Percentiles rank a stretch among this genome's conserved stretches.
Conservation (phyloP, 1,140 invertebrate species). For the Trichonephila clavata region DNA sequence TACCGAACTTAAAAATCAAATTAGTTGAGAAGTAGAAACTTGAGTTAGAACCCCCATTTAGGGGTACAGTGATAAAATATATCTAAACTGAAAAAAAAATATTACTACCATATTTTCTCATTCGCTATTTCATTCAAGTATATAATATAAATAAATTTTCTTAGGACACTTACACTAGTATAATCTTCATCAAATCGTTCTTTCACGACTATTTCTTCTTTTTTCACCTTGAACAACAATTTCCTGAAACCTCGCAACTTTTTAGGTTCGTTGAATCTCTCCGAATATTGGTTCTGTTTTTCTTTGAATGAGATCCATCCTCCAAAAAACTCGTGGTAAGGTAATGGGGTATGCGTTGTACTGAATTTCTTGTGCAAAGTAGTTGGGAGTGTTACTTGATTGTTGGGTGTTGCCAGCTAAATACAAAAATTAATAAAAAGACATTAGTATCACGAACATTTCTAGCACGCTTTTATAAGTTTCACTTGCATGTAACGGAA, state of each 20-base stretch:
- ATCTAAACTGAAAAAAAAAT: background rate
- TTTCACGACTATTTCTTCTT: conserved; percentile 14
- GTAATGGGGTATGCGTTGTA: background rate
- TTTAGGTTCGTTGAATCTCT: background rate
- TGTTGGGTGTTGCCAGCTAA: background rate
- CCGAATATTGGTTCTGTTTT: background rate
- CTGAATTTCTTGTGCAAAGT: background rate
- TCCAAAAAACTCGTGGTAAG: conserved; percentile 16
- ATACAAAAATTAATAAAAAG: background rate
- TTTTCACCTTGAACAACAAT: background rate
- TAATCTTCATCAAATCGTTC: conserved; percentile 50
- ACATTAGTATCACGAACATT: background rate
- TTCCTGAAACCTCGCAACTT: background rate
- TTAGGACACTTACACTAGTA: background rate
- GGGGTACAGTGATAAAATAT: background rate
- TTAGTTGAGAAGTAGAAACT: too few species aligned
- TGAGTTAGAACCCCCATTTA: too few species aligned
- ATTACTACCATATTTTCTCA: too few species aligned
- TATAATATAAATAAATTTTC: too few species aligned
- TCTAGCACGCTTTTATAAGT: too few species aligned
- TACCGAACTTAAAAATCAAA: too few species aligned
- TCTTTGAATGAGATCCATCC: conserved; percentile 30
- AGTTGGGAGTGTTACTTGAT: background rate
- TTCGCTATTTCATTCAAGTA: too few species aligned
- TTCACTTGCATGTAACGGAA: too few species aligned